A percentile compares a stretch with the other conserved stretches of the same genome.
Conservation (phyloP, 2,888 invertebrate species). For the Pachydiplax longipennis region DNA sequence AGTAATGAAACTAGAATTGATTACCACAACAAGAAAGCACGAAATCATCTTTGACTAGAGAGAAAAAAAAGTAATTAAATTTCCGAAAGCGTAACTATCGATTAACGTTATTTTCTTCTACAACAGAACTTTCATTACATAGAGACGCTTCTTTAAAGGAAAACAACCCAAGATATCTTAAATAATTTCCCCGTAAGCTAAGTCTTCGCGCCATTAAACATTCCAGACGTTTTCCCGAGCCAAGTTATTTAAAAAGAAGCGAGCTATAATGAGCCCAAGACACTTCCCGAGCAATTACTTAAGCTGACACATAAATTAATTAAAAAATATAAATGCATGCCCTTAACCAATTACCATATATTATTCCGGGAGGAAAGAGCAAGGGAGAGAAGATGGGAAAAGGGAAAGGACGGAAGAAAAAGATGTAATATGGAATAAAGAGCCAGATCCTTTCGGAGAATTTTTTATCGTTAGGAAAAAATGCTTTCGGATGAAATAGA, state of each 20-base stretch:
- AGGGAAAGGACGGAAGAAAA: background rate
- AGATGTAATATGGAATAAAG: background rate
- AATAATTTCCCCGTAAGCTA: background rate
- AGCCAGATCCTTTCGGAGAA: background rate
- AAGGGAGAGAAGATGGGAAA: background rate
- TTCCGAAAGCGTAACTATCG: too few species aligned
- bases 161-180: too few species aligned
- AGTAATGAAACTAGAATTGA: too few species aligned
- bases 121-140: too few species aligned
- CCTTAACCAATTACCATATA: background rate
- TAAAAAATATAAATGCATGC: background rate
- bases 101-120: too few species aligned
- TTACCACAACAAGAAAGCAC: too few species aligned
- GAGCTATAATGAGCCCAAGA: slow-evolving; percentile 23
- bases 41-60: too few species aligned
- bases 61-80: too few species aligned
- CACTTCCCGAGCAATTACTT: slow-evolving; percentile 21
- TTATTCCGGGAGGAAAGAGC: background rate
- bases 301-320: slow-evolving; percentile 16
- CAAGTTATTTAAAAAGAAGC: slow-evolving; percentile 16
- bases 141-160: too few species aligned
- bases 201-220: slow-evolving; percentile 26
- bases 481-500: background rate
- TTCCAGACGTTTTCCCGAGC: background rate
- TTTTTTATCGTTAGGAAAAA: background rate